These are phyloP conservation scores for Polyploca ridens DNA, from an alignment of 2,888 invertebrate genomes.

Conservation along the genomic window DNA sequence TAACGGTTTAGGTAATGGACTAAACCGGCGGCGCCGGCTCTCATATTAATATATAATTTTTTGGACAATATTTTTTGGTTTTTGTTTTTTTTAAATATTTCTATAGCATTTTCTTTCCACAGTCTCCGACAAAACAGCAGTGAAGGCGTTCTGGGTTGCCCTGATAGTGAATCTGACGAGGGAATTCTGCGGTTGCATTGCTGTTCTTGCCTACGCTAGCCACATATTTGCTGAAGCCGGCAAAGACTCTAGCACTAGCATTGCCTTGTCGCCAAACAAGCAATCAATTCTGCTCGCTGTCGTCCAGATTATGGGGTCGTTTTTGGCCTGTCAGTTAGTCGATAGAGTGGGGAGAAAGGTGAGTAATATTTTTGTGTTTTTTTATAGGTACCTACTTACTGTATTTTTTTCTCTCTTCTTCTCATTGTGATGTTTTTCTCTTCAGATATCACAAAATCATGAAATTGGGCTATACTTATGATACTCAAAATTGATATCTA, in stretches of 20 bases:
- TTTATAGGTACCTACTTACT: too few species aligned
- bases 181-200: conserved; percentile 79
- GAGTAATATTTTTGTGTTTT: conserved; percentile 15
- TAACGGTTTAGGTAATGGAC: too few species aligned
- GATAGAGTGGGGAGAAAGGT: conserved; percentile 76
- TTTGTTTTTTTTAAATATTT: background rate
- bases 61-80: too few species aligned
- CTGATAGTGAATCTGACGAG: conserved; percentile 73
- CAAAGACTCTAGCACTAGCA: conserved; percentile 54
- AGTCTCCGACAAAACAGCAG: conserved; percentile 69
- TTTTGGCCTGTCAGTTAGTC: conserved; percentile 75
- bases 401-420: too few species aligned
- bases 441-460: too few species aligned
- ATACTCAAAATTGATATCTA: too few species aligned
- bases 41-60: too few species aligned
- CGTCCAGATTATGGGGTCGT: conserved; percentile 75
- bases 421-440: too few species aligned
- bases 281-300: conserved; percentile 74
- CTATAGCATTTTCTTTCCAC: conserved; percentile 15
- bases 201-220: conserved; percentile 75
- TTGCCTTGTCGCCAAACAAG: conserved; percentile 70
- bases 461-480: too few species aligned
- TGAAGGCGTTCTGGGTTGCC: conserved; percentile 78
- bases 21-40: too few species aligned
- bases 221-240: conserved; percentile 74